These are phyloP conservation scores for Eustalomyia histrio DNA, from an alignment of 2,888 invertebrate genomes.

Conservation along the genomic window DNA sequence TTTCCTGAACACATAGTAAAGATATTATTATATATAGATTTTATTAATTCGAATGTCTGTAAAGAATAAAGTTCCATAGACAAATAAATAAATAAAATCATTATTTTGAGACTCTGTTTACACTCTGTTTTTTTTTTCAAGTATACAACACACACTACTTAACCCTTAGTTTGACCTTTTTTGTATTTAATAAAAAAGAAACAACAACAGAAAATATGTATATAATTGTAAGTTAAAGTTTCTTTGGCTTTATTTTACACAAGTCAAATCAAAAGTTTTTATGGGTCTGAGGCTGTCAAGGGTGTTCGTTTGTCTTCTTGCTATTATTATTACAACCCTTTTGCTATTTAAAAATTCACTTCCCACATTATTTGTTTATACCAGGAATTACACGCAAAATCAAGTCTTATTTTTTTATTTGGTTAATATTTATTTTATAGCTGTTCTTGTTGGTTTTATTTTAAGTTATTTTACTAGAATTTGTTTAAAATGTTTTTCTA, in stretches of 20 bases:
- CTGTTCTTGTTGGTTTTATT: constrained; percentile 5
- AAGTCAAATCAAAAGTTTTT: constrained; percentile 44
- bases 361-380: constrained; percentile 14
- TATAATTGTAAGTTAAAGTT: constrained; percentile 49
- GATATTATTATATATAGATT: no score
- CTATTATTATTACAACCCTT: not conserved
- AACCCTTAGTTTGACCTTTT: constrained; percentile 36
- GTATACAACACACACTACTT: not conserved
- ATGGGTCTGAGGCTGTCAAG: constrained; percentile 19
- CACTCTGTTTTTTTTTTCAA: no score
- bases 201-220: constrained; percentile 13
- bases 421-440: constrained; percentile 29
- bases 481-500: constrained; percentile 17
- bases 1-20: no score
- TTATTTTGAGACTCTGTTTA: no score
- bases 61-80: no score
- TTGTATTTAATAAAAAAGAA: constrained; percentile 12
- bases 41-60: no score
- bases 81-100: no score
- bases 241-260: constrained; percentile 23
- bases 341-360: constrained; percentile 3
- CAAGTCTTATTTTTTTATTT: constrained; percentile 17
- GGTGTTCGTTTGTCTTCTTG: constrained; percentile 30
- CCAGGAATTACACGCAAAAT: constrained; percentile 32
- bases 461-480: constrained; percentile 18